Conservation (phyloP, 2,113 vertebrate species). For the human (Homo sapiens) region DNA sequence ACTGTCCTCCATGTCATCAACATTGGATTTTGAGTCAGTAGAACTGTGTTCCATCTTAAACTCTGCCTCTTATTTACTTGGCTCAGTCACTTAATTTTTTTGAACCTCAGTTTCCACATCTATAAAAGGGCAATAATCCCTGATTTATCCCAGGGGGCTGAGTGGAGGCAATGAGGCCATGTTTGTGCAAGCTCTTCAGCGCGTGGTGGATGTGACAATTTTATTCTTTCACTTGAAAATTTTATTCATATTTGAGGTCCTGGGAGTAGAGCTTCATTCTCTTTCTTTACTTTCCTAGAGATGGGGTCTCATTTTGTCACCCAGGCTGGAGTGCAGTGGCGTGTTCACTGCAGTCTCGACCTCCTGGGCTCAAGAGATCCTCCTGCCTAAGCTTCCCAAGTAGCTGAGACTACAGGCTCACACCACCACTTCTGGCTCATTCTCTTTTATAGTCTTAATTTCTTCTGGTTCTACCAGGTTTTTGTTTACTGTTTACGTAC, state of each 20-base stretch:
- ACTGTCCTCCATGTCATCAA: accelerated
- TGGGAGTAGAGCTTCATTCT: neutral
- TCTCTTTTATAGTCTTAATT: neutral
- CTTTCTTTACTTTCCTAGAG: neutral
- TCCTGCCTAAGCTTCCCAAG: neutral
- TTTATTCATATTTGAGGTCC: neutral
- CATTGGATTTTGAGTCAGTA: neutral
- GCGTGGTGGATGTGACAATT: too few relatives aligned
- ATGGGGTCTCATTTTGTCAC: neutral
- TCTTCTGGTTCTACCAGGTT: neutral
- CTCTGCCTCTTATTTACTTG: neutral
- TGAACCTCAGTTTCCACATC: neutral
- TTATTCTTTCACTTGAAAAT: neutral
- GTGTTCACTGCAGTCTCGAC: neutral
- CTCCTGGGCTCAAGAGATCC: neutral
- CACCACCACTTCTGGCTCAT: neutral
- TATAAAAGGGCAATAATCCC: neutral
- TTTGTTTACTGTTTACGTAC: neutral
- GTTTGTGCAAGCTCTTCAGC: accelerated
- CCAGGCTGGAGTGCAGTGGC: neutral
- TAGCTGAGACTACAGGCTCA: neutral
- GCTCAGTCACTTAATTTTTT: neutral
- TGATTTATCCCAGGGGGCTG: too few relatives aligned
- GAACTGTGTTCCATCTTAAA: neutral
- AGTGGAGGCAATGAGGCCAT: too few relatives aligned